These are phyloP conservation scores for Alca torda DNA, from an alignment of 2,797 vertebrate species.

Conservation along the genomic window DNA sequence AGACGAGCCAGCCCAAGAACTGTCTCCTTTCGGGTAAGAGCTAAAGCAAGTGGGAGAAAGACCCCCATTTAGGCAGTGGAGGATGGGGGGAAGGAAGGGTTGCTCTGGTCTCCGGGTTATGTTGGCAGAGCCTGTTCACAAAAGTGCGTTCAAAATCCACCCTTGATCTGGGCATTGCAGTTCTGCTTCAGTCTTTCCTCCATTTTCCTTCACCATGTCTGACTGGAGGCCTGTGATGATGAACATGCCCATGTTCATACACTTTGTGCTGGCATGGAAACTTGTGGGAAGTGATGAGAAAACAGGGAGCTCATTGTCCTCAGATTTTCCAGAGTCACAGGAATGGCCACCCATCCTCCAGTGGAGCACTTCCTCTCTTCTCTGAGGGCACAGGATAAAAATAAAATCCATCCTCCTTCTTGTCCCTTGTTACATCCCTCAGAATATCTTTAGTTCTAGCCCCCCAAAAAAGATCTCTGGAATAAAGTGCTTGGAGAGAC, in stretches of 20 bases:
- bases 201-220: rapidly evolving
- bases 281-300: background rate
- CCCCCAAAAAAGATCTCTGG: background rate
- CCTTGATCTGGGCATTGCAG: background rate
- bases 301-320: background rate
- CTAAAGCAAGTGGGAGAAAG: background rate
- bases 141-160: background rate
- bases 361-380: background rate
- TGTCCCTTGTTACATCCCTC: background rate
- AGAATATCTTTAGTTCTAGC: background rate
- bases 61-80: background rate
- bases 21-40: conserved; percentile 87
- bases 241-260: background rate
- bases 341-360: background rate
- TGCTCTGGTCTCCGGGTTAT: background rate
- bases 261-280: background rate
- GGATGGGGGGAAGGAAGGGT: background rate
- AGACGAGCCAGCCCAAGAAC: conserved; percentile 85
- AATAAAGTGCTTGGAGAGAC: background rate
- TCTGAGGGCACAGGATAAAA: background rate
- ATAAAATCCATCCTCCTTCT: background rate
- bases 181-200: background rate
- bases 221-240: background rate
- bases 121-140: background rate
- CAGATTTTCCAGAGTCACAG: background rate